A percentile compares a stretch with the other conserved stretches of the same genome.
Evolutionary conservation across 2,797 vertebrate species (phyloP).

Genomic region (Notamacropus eugenii): DNA sequence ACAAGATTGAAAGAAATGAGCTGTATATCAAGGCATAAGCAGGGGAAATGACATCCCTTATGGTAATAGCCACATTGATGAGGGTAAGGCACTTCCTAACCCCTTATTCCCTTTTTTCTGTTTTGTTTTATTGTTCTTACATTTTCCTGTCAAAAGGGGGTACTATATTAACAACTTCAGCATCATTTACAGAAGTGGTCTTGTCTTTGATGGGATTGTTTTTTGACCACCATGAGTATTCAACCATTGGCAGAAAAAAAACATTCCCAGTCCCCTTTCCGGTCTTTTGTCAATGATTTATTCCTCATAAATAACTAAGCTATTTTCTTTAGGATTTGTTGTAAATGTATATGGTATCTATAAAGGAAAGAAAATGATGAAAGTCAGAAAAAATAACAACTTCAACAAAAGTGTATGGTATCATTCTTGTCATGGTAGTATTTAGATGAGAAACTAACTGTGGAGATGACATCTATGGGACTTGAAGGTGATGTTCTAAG

Average conservation of each 20-base stretch:
- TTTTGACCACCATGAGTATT: not conserved
- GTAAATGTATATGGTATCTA: not conserved
- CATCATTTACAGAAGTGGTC: not conserved
- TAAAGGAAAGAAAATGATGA: not conserved
- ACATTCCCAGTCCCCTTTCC: not conserved
- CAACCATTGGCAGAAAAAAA: not conserved
- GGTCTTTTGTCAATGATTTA: not conserved
- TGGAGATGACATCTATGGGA: accelerated
- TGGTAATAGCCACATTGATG: not conserved
- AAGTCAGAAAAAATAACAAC: not conserved
- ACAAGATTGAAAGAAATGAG: not conserved
- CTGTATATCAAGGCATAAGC: not conserved
- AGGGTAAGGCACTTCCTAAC: not conserved
- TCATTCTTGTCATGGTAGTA: accelerated
- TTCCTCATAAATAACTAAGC: not conserved
- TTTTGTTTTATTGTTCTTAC: not conserved
- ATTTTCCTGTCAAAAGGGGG: not conserved
- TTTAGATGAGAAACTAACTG: not conserved
- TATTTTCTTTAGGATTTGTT: not conserved
- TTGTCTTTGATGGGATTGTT: not conserved
- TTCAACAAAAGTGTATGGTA: accelerated
- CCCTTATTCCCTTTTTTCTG: not conserved
- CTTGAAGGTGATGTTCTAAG: accelerated
- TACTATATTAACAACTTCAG: not conserved
- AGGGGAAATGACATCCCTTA: not conserved